Conservation (phyloP, 2,888 invertebrate genomes). For the Amiota minor region DNA sequence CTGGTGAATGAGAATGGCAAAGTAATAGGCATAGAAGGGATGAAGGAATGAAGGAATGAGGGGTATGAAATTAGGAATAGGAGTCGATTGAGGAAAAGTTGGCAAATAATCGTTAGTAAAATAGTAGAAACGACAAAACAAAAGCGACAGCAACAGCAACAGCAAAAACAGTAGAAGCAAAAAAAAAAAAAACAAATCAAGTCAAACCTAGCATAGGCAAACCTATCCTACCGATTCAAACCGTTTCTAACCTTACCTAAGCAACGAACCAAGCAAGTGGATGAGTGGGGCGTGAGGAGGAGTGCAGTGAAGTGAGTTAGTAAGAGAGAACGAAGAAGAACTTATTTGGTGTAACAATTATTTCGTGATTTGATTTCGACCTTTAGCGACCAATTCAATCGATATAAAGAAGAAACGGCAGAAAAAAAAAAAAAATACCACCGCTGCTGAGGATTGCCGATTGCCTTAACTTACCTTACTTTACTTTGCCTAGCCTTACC, state of each 20-base stretch:
- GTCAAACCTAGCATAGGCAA: too few relatives aligned
- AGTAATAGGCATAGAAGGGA: too few relatives aligned
- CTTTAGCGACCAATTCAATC: constrained; percentile 67
- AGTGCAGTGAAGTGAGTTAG: not conserved
- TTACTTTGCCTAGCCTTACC: not conserved
- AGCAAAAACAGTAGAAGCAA: constrained; percentile 1
- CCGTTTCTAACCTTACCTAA: too few relatives aligned
- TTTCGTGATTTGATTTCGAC: constrained; percentile 67
- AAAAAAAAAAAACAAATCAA: constrained; percentile 10
- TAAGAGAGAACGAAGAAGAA: constrained; percentile 44
- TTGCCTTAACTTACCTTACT: not conserved
- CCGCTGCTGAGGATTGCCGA: too few relatives aligned
- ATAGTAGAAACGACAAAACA: not conserved
- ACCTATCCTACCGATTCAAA: too few relatives aligned
- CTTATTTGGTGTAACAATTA: constrained; percentile 68
- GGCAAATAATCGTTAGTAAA: too few relatives aligned
- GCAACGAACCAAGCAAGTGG: not conserved
- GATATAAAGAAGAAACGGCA: constrained; percentile 41
- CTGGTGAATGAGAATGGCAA: too few relatives aligned
- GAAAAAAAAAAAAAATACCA: constrained; percentile 5
- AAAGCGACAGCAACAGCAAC: not conserved
- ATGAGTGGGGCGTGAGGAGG: not conserved
- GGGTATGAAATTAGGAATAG: not conserved
- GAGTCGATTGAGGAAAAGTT: not conserved
- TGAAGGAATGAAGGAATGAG: constrained; percentile 8